Percentiles rank a stretch among this genome's conserved stretches.
These are phyloP conservation scores for Drepanosiphum platanoidis DNA, from an alignment of 2,888 invertebrate species.

Conservation along the genomic window DNA sequence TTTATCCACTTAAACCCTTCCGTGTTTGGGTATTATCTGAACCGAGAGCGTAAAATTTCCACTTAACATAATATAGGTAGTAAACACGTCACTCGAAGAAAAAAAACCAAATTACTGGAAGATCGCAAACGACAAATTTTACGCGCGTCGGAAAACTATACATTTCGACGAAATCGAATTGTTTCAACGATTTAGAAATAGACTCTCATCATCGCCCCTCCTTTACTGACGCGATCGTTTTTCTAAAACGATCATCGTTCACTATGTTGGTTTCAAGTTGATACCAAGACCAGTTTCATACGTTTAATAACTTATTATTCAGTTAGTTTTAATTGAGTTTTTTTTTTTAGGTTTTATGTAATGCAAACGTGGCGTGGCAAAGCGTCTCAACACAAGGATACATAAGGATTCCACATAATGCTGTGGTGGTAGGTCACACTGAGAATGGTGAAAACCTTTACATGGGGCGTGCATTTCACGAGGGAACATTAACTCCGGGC, in stretches of 20 bases:
- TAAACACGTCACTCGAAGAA: background rate
- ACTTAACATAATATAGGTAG: background rate
- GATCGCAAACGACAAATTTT: too few relatives aligned
- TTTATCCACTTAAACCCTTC: constrained; percentile 7
- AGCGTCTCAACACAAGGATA: constrained; percentile 73
- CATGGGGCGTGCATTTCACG: constrained; percentile 75
- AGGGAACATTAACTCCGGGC: constrained; percentile 77
- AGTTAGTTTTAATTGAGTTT: background rate
- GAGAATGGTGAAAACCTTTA: constrained; percentile 76
- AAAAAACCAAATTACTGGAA: too few relatives aligned
- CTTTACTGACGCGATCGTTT: too few relatives aligned
- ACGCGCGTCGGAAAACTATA: too few relatives aligned
- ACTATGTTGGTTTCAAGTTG: too few relatives aligned
- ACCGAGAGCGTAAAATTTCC: background rate
- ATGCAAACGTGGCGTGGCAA: constrained; percentile 75
- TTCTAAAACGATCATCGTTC: too few relatives aligned
- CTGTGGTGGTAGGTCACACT: constrained; percentile 75
- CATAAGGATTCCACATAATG: constrained; percentile 73
- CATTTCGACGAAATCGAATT: too few relatives aligned
- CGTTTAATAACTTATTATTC: too few relatives aligned
- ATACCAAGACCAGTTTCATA: too few relatives aligned
- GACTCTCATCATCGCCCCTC: too few relatives aligned
- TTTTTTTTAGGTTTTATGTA: constrained; percentile 71
- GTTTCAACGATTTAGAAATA: too few relatives aligned
- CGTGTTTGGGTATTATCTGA: background rate